Percentiles rank a stretch among this genome's conserved stretches.
These are phyloP conservation scores for Agapornis canus DNA, from an alignment of 2,797 vertebrate genomes.

Conservation along the genomic window DNA sequence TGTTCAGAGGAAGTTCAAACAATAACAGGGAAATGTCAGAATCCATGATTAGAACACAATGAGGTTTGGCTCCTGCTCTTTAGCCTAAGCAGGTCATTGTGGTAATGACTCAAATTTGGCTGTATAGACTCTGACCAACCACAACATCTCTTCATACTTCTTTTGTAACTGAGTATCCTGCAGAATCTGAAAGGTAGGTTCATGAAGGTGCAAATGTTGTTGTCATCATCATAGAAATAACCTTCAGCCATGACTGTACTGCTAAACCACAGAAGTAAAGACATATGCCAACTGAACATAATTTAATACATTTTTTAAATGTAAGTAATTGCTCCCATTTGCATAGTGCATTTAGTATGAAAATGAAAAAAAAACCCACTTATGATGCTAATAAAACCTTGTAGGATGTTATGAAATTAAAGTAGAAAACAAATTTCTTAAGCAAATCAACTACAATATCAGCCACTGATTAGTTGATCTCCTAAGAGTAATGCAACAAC, in stretches of 20 bases:
- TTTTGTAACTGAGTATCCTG: not conserved
- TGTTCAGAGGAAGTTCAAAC: conserved; percentile 31
- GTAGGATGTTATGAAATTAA: not conserved
- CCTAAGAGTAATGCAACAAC: not conserved
- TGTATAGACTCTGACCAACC: not conserved
- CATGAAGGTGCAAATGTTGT: not conserved
- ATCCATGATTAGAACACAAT: not conserved
- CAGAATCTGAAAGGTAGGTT: not conserved
- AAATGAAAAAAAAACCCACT: accelerated
- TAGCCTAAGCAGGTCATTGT: not conserved
- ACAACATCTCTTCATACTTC: accelerated
- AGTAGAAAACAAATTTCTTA: not conserved
- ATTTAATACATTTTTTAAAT: not conserved
- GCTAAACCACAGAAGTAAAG: not conserved
- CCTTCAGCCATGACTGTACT: not conserved
- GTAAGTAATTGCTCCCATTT: not conserved
- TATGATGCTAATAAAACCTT: not conserved
- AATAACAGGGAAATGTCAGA: not conserved
- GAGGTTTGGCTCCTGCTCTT: not conserved
- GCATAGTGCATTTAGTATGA: not conserved
- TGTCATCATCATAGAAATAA: not conserved
- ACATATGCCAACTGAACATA: not conserved
- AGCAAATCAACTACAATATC: not conserved
- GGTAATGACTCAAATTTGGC: not conserved
- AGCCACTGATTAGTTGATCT: not conserved